Conservation (phyloP, 1,140 invertebrate genomes). For the Drosophila lini region DNA sequence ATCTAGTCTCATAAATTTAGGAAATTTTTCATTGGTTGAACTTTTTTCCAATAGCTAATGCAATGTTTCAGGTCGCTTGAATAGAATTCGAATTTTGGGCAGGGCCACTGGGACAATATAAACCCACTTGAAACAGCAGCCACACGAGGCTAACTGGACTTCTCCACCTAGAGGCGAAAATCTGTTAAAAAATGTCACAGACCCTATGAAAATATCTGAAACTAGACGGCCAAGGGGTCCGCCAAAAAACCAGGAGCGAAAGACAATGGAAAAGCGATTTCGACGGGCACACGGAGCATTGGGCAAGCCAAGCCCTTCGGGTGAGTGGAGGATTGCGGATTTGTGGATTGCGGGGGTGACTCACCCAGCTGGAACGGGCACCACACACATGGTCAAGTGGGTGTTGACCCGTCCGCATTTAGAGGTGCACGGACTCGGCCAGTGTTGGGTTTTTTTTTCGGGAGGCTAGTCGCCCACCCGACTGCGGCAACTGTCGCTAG, state of each 20-base stretch:
- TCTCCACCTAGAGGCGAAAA: neutral
- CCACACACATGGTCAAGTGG: conserved; percentile 46
- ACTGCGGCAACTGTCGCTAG: conserved; percentile 58
- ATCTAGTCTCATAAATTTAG: neutral
- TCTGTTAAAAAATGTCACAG: conserved; percentile 11
- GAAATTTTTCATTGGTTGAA: neutral
- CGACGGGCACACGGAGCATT: conserved; percentile 64
- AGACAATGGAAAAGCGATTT: conserved; percentile 70
- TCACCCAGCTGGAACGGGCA: conserved; percentile 37
- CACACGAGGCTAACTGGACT: neutral
- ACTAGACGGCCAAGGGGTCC: conserved; percentile 17
- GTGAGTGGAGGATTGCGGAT: neutral
- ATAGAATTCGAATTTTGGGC: neutral
- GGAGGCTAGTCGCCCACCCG: conserved; percentile 6
- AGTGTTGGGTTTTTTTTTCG: conserved; percentile 17
- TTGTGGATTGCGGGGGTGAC: conserved; percentile 8
- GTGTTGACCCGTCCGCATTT: conserved; percentile 63
- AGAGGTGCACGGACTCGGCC: conserved; percentile 63
- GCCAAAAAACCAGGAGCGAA: conserved; percentile 36
- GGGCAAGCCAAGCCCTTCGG: conserved; percentile 62
- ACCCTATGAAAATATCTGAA: conserved; percentile 29
- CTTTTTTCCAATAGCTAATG: neutral
- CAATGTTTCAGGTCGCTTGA: neutral
- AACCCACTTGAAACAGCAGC: neutral
- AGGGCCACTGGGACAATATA: neutral